Evolutionary conservation across 2,113 vertebrate genomes (phyloP), one percentile per base, ranked within the genome.

Genomic region (Sylvia atricapilla): DNA sequence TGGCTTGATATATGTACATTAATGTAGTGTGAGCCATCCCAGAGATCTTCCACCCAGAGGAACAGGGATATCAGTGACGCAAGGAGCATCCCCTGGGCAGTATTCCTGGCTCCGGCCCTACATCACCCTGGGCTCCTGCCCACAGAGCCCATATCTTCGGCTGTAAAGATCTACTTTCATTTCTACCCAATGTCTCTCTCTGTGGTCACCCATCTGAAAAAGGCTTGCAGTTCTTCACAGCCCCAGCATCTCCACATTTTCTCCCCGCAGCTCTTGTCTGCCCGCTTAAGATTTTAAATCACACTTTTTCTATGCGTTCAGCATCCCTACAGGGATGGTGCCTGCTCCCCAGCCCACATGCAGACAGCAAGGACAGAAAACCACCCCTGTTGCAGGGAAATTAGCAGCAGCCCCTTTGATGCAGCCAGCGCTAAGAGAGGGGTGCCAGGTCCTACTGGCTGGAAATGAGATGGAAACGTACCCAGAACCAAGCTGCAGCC

Each of bases 31-130:
- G 37, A 58, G n/a, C 50, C 39, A 8, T 64, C 13, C 53, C 41
- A 25, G 64, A 69, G 24, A 70, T 20, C 37, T 56, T 24, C 39
- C n/a, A 31, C 5, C 5, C n/a, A 11, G 59, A 41, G 4, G 0
- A 27, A 46, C 46, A 27, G 13, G 20, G 55, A 31, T 58, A 39
- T 28, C 19, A 9, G 4, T 23, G 28, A 24, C 17, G 16, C 31
- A 22, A 58, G 60, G 30, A 92, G n/a, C 35, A 50, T 25, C 11
- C n/a, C 15, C 23, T 2, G 2, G 49, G 33, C 68, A 89, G 22
- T 1, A 2, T 11, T 80, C 28, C 28, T 1, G 1, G 5, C 30
- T 50, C 58, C 0, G 0, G 28, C 25, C 28, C 20, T 0, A 0
- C 1, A 0, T 24, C 59, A 46, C 43, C 8, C 33, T 12, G 49